Base-by-base conservation (phyloP, 1,140 invertebrate species). In the Bombus pyrosoma region DNA sequence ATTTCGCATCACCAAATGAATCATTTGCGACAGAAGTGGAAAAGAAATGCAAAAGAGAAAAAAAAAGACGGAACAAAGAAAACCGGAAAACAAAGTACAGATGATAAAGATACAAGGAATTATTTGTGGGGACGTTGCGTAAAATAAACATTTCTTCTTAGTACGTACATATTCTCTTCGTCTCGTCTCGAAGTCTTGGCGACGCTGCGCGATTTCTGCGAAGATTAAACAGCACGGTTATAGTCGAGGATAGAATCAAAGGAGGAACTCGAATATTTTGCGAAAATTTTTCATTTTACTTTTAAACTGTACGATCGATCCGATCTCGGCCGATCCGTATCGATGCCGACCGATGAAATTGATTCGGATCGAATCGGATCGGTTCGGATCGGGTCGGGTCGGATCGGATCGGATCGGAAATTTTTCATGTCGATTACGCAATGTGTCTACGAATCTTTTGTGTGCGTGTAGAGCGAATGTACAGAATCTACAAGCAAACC, bases 1-100 rank as follows among this genome's bases (percentile, higher is more conserved):
- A 94, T 94, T 94, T 94, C 92, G 90, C 92, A 91, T 94, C 91
- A 87, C 83, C 87, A 88, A 85, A 81, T 91, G 89, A 90, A 87
- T 82, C 76, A 78, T 89, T 92, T 89, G 84, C 85, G 86, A 75
- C 77, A 34, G 37, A 87, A 57, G 15, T 15, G 39, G 73, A 66
- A 69, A 68, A 81, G 28, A 64, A 28, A 62, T 41, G 37, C 37
- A 81, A 4, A 39, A 73, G 25, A 32, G 1, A 57, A 9, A 43
- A 34, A 41, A 78, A 25, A 66, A 41, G 22, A 53, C 47, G 47
- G 47, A 53, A 43, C 87, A 90, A 89, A 87, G 89, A 43, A 47
- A 53, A 83, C 10, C 59, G 28, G 59, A 12, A 34, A 39, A 28
- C 32, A 62, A 28, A 37, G 39, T 34, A 80, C 41, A 69, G 59